These are phyloP conservation scores for Oeneis ivallda DNA, from an alignment of 2,888 invertebrate genomes.

Conservation along the genomic window DNA sequence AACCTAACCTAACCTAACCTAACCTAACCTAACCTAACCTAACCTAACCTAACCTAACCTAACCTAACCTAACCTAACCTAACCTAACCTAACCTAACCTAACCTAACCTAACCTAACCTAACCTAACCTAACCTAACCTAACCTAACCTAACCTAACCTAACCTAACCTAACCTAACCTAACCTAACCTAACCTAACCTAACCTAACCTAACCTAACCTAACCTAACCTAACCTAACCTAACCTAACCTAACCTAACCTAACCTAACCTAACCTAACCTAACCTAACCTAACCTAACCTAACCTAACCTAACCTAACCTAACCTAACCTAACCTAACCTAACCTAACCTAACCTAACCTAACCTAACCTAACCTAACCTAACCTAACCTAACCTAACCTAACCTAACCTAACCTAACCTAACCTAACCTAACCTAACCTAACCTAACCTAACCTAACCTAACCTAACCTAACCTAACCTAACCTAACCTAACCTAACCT, in stretches of 20 bases:
- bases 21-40: constrained; percentile 8
- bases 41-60: neutral
- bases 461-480: no score
- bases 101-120: constrained; percentile 10
- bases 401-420: no score
- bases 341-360: no score
- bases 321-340: constrained; percentile 6
- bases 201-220: constrained; percentile 8
- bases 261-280: constrained; percentile 20
- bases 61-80: constrained; percentile 1
- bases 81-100: constrained; percentile 7
- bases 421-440: no score
- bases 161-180: constrained; percentile 8
- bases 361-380: no score
- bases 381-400: no score
- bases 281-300: constrained; percentile 10
- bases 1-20: constrained; percentile 21
- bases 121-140: constrained; percentile 10
- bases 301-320: constrained; percentile 14
- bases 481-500: no score
- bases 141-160: constrained; percentile 18
- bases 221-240: constrained; percentile 3
- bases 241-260: constrained; percentile 10
- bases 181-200: constrained; percentile 3
- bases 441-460: no score